Percentiles rank a stretch among this genome's conserved stretches.
Evolutionary conservation across 1,140 invertebrate species (phyloP).

Genomic region (Papilio xuthus): DNA sequence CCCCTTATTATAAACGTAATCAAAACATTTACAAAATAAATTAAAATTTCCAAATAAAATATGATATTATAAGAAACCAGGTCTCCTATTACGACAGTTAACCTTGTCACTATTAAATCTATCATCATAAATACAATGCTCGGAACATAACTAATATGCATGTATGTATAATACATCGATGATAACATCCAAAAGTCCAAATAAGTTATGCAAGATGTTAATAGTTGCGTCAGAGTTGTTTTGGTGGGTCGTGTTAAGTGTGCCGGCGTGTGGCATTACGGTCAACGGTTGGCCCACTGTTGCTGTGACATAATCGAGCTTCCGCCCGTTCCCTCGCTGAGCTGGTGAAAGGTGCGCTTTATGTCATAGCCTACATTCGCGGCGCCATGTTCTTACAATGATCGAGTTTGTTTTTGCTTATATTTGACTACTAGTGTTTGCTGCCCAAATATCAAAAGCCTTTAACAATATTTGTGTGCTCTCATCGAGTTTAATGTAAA

Average conservation of each 20-base stretch:
- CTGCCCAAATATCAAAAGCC: not conserved
- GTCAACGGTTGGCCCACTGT: conserved; percentile 74
- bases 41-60: not conserved
- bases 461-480: not conserved
- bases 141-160: conserved; percentile 29
- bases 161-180: conserved; percentile 28
- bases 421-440: conserved; percentile 16
- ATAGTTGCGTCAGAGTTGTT: conserved; percentile 73
- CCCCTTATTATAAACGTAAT: not conserved
- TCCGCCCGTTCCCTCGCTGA: conserved; percentile 62
- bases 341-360: conserved; percentile 72
- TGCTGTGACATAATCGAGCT: conserved; percentile 70
- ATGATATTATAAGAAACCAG: conserved; percentile 13
- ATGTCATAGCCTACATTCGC: conserved; percentile 51
- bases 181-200: conserved; percentile 60
- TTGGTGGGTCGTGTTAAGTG: conserved; percentile 77
- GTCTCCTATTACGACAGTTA: conserved; percentile 28
- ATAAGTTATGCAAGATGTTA: conserved; percentile 67
- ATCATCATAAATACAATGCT: conserved; percentile 29
- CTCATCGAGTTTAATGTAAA: not conserved
- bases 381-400: conserved; percentile 26
- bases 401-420: conserved; percentile 27
- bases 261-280: conserved; percentile 68
- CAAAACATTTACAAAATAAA: not conserved
- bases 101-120: conserved; percentile 30